Conservation (phyloP, 2,888 invertebrate genomes). For the Hypercompe scribonia region DNA sequence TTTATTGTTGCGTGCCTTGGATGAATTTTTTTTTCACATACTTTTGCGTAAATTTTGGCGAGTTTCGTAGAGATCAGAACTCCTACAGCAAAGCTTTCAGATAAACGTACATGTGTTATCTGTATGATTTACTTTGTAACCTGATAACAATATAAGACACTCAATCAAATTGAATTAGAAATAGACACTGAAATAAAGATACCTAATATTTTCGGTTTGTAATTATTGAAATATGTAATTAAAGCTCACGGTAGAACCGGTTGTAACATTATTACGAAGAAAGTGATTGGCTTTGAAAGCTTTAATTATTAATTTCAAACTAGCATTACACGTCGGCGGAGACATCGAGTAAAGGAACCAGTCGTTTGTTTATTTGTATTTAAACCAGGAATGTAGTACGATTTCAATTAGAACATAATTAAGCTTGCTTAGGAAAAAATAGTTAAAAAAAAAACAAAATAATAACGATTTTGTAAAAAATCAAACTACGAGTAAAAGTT, state of each 20-base stretch:
- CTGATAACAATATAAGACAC: slow-evolving; percentile 11
- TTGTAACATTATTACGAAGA: slow-evolving; percentile 52
- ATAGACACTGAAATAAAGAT: slow-evolving; percentile 38
- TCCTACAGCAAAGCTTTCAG: neutral
- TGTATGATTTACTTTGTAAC: neutral
- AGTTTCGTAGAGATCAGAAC: neutral
- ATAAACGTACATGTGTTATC: neutral
- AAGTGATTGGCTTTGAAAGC: slow-evolving; percentile 52
- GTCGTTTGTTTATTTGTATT: neutral
- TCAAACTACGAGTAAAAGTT: no score
- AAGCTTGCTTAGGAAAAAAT: neutral
- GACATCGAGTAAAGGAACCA: neutral
- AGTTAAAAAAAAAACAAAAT: no score
- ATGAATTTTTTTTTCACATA: no score
- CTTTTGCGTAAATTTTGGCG: no score
- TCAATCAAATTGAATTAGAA: slow-evolving; percentile 38
- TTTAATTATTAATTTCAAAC: slow-evolving; percentile 34
- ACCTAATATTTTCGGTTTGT: slow-evolving; percentile 49
- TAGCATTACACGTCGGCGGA: slow-evolving; percentile 6
- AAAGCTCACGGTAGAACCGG: slow-evolving; percentile 49
- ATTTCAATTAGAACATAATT: neutral
- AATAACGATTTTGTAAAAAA: no score
- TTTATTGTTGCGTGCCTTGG: no score
- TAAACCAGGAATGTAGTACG: neutral
- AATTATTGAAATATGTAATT: slow-evolving; percentile 65